phyloP scores from a whole-genome alignment of 2,888 invertebrate species.

The Pristionchus mayeri region DNA sequence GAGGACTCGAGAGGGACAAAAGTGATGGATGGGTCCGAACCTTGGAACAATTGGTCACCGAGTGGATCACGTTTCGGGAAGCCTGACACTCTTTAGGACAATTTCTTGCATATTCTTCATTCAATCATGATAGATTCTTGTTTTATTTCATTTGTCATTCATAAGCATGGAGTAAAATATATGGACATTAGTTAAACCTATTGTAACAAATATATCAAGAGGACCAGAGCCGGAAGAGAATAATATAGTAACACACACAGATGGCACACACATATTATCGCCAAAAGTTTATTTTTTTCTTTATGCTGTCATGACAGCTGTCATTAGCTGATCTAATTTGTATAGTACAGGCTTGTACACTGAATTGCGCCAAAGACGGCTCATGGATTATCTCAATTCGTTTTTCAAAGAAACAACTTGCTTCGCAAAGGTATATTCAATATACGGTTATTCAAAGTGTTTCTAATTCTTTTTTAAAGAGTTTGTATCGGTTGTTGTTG shows the following conservation, averaged over 20 bases:
- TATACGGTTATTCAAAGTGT: background rate
- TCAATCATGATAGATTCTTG: conserved; percentile 21
- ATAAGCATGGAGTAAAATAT: too few species aligned
- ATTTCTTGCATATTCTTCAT: background rate
- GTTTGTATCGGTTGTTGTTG: background rate
- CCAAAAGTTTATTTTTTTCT: too few species aligned
- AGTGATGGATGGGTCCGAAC: conserved; percentile 33
- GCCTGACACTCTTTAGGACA: background rate
- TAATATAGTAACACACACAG: background rate
- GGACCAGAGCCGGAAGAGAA: background rate
- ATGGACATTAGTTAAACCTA: background rate
- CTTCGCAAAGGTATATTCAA: conserved; percentile 24
- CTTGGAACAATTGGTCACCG: conserved; percentile 43
- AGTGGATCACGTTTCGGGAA: background rate
- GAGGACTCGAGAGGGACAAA: conserved; percentile 23
- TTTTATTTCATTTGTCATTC: too few species aligned
- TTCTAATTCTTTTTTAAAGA: background rate
- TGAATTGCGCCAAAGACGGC: background rate
- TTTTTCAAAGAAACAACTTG: conserved; percentile 47
- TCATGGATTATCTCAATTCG: conserved; percentile 33
- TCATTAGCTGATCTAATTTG: background rate
- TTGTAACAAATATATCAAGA: background rate
- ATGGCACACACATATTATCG: background rate
- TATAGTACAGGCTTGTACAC: background rate
- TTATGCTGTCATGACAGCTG: too few species aligned